Percentiles rank a stretch among this genome's conserved stretches.
These are phyloP conservation scores for Hippocampus mohnikei DNA, from an alignment of 2,113 vertebrate species.

Conservation along the genomic window DNA sequence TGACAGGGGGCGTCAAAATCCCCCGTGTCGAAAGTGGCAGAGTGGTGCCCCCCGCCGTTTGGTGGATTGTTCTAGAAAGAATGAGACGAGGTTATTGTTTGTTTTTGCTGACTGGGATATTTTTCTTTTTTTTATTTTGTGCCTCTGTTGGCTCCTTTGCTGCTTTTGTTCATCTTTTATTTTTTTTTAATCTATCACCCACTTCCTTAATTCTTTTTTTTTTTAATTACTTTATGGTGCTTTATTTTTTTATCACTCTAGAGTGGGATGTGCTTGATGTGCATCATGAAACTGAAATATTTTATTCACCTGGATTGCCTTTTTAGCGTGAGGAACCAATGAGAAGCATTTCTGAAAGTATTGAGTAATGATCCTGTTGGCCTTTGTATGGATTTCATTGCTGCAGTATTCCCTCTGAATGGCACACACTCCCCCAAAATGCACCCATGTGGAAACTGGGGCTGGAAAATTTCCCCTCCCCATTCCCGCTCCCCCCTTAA, in stretches of 20 bases:
- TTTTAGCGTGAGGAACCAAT: slow-evolving; percentile 28
- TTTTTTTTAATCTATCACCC: slow-evolving; percentile 11
- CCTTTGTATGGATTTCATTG: slow-evolving; percentile 18
- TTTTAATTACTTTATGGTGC: slow-evolving; percentile 9
- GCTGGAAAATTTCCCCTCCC: no score
- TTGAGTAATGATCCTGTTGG: background rate
- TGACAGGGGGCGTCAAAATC: slow-evolving; percentile 57
- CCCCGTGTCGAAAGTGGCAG: slow-evolving; percentile 40
- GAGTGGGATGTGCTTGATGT: slow-evolving; percentile 12
- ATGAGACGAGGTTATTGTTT: slow-evolving; percentile 31
- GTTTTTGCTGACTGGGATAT: slow-evolving; percentile 52
- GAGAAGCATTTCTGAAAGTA: background rate
- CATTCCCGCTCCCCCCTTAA: no score
- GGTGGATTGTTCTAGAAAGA: slow-evolving; percentile 57
- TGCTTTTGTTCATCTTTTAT: slow-evolving; percentile 35
- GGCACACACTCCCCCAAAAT: background rate
- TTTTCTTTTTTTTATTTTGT: slow-evolving; percentile 47
- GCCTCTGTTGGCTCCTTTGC: slow-evolving; percentile 52
- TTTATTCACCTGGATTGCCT: slow-evolving; percentile 69
- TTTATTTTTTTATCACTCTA: slow-evolving; percentile 35
- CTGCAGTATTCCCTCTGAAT: slow-evolving; percentile 10
- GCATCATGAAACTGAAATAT: slow-evolving; percentile 12
- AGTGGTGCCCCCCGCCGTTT: slow-evolving; percentile 27
- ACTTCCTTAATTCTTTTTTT: slow-evolving; percentile 36
- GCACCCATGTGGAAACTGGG: no score